Evolutionary conservation across 2,113 vertebrate genomes (phyloP).

Genomic region (Porphyrio hochstetteri): DNA sequence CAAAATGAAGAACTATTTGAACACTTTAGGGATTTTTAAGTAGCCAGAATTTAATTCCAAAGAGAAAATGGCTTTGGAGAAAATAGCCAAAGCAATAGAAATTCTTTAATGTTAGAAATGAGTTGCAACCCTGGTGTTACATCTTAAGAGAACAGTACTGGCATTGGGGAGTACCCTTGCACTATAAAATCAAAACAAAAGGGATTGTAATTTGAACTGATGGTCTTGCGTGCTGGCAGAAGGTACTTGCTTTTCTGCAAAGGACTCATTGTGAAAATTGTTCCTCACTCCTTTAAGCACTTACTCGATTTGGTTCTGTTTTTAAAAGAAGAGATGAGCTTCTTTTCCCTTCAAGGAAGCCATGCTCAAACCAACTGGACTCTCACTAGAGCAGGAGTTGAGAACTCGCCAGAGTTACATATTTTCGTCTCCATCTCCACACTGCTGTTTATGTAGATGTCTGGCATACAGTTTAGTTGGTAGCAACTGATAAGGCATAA

Average conservation of each 20-base stretch:
- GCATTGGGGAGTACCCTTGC: neutral
- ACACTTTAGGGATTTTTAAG: conserved; percentile 29
- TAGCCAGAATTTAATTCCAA: conserved; percentile 12
- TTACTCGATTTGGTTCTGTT: neutral
- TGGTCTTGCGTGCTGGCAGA: neutral
- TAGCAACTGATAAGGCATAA: conserved; percentile 31
- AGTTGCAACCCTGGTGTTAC: neutral
- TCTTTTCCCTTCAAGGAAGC: neutral
- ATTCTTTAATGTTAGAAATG: neutral
- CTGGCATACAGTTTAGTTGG: conserved; percentile 1
- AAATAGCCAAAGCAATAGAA: neutral
- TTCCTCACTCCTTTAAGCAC: neutral
- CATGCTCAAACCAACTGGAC: neutral
- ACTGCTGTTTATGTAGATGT: neutral
- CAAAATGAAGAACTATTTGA: conserved; percentile 4
- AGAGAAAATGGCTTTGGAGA: neutral
- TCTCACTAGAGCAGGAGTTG: neutral
- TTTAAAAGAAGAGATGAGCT: neutral
- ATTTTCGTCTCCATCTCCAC: neutral
- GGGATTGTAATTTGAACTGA: neutral
- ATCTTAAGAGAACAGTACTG: neutral
- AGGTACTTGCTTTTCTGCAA: neutral
- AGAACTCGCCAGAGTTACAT: neutral
- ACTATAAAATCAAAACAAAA: neutral
- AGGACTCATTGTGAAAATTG: neutral